Percentiles rank a stretch among this genome's conserved stretches.
Evolutionary conservation across 2,797 vertebrate genomes (phyloP).

Genomic region (Threskiornis aethiopicus): DNA sequence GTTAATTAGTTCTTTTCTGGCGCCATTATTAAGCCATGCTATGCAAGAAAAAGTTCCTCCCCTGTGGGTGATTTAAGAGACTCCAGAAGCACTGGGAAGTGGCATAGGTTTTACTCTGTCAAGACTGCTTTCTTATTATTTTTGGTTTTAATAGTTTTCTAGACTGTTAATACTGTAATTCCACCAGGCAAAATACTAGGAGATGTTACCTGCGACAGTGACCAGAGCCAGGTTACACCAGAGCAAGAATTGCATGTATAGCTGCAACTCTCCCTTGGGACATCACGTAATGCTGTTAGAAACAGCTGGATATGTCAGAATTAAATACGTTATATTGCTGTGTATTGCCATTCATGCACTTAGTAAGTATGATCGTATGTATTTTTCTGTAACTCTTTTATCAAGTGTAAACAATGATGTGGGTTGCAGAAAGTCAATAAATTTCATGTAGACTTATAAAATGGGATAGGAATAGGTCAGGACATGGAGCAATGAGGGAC

Average conservation of each 20-base stretch:
- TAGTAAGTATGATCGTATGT: neutral
- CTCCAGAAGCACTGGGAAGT: constrained; percentile 31
- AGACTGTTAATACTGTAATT: neutral
- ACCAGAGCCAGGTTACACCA: neutral
- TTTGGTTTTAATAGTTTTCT: neutral
- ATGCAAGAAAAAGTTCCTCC: neutral
- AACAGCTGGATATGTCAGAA: neutral
- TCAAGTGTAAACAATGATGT: neutral
- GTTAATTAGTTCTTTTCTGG: constrained; percentile 55
- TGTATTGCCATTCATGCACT: neutral
- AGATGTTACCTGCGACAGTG: neutral
- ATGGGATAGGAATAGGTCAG: neutral
- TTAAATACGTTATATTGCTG: neutral
- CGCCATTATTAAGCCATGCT: constrained; percentile 32
- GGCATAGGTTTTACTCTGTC: neutral
- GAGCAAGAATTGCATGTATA: neutral
- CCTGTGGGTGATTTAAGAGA: neutral
- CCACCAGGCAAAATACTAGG: neutral
- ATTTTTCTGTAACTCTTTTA: neutral
- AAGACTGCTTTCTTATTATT: neutral
- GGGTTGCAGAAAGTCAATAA: neutral
- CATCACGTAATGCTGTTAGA: neutral
- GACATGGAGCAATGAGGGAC: neutral
- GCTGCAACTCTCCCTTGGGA: neutral
- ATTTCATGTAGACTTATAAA: constrained; percentile 2